These are phyloP conservation scores for Phoxinus phoxinus DNA, from an alignment of 2,113 vertebrate genomes.

Conservation along the genomic window DNA sequence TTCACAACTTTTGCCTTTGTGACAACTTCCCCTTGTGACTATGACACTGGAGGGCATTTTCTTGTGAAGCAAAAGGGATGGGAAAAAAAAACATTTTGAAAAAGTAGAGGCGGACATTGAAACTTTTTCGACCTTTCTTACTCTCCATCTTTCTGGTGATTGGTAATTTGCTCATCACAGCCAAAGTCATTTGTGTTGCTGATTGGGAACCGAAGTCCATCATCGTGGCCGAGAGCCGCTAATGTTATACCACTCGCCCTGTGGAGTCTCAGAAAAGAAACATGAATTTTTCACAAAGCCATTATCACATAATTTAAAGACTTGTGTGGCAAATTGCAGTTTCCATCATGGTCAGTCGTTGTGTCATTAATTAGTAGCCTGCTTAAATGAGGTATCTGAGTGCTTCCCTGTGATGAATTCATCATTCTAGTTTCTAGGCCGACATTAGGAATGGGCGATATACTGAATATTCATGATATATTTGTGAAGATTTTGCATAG, in stretches of 20 bases:
- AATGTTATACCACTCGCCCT: slow-evolving; percentile 6
- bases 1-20: not conserved
- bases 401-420: slow-evolving; percentile 9
- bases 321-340: slow-evolving; percentile 40
- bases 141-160: slow-evolving; percentile 2
- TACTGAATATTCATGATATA: not conserved
- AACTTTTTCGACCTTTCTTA: not conserved
- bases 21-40: not conserved
- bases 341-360: slow-evolving; percentile 36
- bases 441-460: not conserved
- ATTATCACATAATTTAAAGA: slow-evolving; percentile 42
- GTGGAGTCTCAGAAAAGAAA: slow-evolving; percentile 34
- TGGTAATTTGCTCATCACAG: slow-evolving; percentile 12
- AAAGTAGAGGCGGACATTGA: too few species aligned
- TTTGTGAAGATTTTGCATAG: not conserved
- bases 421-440: not conserved
- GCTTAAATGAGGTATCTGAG: slow-evolving; percentile 29
- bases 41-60: not conserved
- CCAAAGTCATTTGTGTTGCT: slow-evolving; percentile 32
- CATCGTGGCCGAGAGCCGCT: slow-evolving; percentile 14
- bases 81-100: not conserved
- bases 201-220: slow-evolving; percentile 9
- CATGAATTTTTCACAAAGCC: slow-evolving; percentile 39
- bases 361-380: slow-evolving; percentile 30
- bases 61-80: not conserved